phyloP scores from a whole-genome alignment of 2,888 invertebrate species.

The Portevinia maculata region DNA sequence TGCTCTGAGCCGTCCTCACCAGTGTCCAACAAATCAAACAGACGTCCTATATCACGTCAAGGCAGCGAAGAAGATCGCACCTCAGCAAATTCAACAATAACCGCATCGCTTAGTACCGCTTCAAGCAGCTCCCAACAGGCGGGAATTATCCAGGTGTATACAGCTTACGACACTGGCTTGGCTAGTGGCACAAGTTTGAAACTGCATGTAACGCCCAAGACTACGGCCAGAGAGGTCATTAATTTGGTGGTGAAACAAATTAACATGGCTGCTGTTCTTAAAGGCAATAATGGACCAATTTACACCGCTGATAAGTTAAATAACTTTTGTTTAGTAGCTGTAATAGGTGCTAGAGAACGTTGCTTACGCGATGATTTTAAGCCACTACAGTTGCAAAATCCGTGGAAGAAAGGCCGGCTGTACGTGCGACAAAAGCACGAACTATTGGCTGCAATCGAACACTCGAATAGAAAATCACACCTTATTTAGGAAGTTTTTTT shows the following conservation, averaged over 20 bases:
- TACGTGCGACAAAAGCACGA: slow-evolving; percentile 96
- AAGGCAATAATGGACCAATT: slow-evolving; percentile 93
- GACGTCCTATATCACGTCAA: slow-evolving; percentile 77
- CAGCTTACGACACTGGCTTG: slow-evolving; percentile 97
- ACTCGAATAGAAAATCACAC: slow-evolving; percentile 91
- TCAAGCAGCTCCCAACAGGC: slow-evolving; percentile 75
- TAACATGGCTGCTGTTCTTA: slow-evolving; percentile 95
- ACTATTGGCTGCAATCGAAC: slow-evolving; percentile 93
- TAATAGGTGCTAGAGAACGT: slow-evolving; percentile 96
- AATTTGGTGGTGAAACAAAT: slow-evolving; percentile 97
- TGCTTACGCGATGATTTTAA: slow-evolving; percentile 97
- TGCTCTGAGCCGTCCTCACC: slow-evolving; percentile 76
- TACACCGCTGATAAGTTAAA: slow-evolving; percentile 92
- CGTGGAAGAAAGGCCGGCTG: slow-evolving; percentile 96
- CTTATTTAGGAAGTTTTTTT: slow-evolving; percentile 78
- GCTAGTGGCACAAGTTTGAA: slow-evolving; percentile 96
- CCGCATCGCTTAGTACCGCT: slow-evolving; percentile 76
- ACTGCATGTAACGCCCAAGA: slow-evolving; percentile 95
- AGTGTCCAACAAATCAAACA: slow-evolving; percentile 75
- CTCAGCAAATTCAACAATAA: slow-evolving; percentile 75
- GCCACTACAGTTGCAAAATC: slow-evolving; percentile 95
- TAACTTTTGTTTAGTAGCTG: slow-evolving; percentile 97
- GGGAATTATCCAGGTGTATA: slow-evolving; percentile 90
- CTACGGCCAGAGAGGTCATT: slow-evolving; percentile 97
- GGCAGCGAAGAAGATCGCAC: slow-evolving; percentile 79